Conservation (phyloP, 2,888 invertebrate genomes). For the Scaptomyza cyrtandrae region DNA sequence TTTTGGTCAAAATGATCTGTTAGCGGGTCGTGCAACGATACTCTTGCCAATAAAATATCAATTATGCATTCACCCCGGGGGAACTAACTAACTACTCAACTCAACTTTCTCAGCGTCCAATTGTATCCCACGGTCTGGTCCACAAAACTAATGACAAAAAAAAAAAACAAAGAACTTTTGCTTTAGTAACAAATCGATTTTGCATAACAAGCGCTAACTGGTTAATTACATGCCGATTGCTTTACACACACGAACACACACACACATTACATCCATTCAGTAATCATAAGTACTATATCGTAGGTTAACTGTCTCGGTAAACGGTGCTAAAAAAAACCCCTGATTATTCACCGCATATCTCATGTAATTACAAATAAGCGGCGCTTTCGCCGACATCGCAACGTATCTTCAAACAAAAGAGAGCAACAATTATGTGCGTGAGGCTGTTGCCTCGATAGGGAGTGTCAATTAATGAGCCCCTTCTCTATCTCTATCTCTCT, state of each 20-base stretch:
- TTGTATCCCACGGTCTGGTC: conserved; percentile 58
- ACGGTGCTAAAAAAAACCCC: conserved; percentile 65
- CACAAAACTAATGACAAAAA: conserved; percentile 40
- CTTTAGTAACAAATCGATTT: conserved; percentile 42
- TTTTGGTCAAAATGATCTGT: conserved; percentile 74
- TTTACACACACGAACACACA: conserved; percentile 42
- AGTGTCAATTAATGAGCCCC: conserved; percentile 14
- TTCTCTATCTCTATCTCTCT: neutral
- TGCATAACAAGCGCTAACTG: conserved; percentile 78
- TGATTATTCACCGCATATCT: conserved; percentile 64
- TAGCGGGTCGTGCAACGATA: conserved; percentile 68
- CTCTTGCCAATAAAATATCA: conserved; percentile 70
- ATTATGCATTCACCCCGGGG: conserved; percentile 53
- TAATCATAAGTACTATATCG: conserved; percentile 18
- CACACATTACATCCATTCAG: conserved; percentile 3
- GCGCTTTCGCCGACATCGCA: conserved; percentile 31
- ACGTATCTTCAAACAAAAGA: conserved; percentile 17
- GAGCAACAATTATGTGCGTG: conserved; percentile 24
- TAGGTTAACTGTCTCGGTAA: conserved; percentile 54
- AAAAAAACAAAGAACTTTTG: neutral
- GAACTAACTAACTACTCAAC: neutral
- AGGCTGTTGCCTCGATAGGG: conserved; percentile 4
- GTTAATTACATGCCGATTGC: conserved; percentile 74
- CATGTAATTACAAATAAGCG: conserved; percentile 66
- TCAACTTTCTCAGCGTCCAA: conserved; percentile 26